Percentiles rank a stretch among this genome's conserved stretches.
Conservation (phyloP, 2,113 vertebrate species). For the Haliaeetus leucogaster region DNA sequence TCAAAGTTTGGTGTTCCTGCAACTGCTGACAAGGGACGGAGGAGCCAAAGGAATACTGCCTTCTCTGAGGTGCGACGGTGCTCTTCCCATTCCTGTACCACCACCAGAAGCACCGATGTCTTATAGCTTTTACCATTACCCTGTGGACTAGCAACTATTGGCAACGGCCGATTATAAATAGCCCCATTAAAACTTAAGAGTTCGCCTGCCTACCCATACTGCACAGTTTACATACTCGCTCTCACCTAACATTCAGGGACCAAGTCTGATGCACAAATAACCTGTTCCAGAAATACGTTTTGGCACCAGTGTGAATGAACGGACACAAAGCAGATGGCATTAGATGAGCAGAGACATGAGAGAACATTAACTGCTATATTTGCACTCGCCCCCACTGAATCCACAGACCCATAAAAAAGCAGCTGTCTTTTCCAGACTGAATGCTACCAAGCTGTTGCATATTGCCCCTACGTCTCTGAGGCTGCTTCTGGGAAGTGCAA, state of each 20-base stretch:
- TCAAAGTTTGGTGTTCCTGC: background rate
- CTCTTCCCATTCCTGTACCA: background rate
- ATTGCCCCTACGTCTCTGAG: background rate
- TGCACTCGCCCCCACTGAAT: background rate
- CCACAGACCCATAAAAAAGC: conserved; percentile 39
- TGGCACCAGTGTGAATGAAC: conserved; percentile 25
- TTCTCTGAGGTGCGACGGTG: accelerated
- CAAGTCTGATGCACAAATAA: conserved; percentile 3
- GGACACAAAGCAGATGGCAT: conserved; percentile 40
- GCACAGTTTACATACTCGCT: background rate
- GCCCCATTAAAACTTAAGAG: background rate
- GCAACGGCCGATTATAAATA: background rate
- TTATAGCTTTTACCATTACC: background rate
- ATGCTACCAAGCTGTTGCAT: background rate
- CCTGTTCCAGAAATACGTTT: background rate
- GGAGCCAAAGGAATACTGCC: background rate
- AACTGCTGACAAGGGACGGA: background rate
- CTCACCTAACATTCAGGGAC: background rate
- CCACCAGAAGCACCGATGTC: background rate
- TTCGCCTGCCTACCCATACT: background rate
- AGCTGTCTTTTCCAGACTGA: conserved; percentile 16
- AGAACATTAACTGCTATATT: conserved; percentile 48
- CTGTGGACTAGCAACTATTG: background rate
- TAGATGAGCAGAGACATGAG: background rate
- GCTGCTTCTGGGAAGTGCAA: background rate